Conservation (phyloP, 2,888 invertebrate species). For the Acheta domesticus region DNA sequence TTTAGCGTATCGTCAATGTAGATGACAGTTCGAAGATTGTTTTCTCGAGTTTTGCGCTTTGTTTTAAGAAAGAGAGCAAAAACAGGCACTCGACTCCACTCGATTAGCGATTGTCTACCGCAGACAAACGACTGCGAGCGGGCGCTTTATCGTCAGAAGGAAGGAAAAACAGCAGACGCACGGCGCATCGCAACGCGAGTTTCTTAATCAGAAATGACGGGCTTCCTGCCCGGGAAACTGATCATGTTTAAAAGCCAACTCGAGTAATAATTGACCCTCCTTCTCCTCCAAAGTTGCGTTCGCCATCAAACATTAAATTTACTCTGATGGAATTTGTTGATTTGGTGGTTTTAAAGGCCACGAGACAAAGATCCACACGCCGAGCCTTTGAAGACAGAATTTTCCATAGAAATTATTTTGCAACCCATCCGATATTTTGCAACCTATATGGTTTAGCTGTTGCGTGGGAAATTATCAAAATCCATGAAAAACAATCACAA, state of each 20-base stretch:
- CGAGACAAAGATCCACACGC: too few relatives aligned
- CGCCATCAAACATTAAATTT: too few relatives aligned
- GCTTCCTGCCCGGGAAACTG: background rate
- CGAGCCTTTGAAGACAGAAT: too few relatives aligned
- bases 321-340: too few relatives aligned
- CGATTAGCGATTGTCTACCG: constrained; percentile 9
- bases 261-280: constrained; percentile 1
- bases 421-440: too few relatives aligned
- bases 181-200: background rate
- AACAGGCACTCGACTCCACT: background rate
- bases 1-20: constrained; percentile 7
- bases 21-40: constrained; percentile 18
- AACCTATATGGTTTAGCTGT: too few relatives aligned
- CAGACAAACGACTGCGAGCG: background rate
- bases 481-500: too few relatives aligned
- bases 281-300: too few relatives aligned
- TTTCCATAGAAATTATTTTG: too few relatives aligned
- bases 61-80: background rate
- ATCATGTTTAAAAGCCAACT: background rate
- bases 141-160: background rate
- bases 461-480: too few relatives aligned
- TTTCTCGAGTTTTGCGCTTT: background rate
- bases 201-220: constrained; percentile 10
- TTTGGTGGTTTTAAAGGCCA: too few relatives aligned
- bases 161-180: background rate